Evolutionary conservation across 2,113 vertebrate species (phyloP), one percentile per base, ranked within the genome.

Genomic region (Engraulis encrasicolus): DNA sequence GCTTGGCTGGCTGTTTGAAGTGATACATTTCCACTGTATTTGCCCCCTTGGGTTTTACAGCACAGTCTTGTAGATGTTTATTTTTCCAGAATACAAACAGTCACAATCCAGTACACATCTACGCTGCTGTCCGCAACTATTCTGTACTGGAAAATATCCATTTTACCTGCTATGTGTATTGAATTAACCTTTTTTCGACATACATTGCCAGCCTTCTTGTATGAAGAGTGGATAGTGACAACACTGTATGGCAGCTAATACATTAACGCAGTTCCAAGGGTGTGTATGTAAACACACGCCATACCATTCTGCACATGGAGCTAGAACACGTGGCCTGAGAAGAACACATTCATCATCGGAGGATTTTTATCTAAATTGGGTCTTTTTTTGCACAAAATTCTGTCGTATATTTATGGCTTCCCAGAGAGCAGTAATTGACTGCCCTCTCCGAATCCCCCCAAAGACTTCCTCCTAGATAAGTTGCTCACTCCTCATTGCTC

Each of bases 341-440:
- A 74, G 66, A 27, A 74, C 34, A 31, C 66, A 74, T 74, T 74
- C n/a, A 74, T 74, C 66, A 74, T 74, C 12, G 66, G 66, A 34
- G 6, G 66, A 74, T 74, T 52, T 74, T 74, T 9, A 74, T 74
- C 66, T 74, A 74, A 74, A 74, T 74, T 34, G 66, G 66, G 27
- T 74, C 31, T 34, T 74, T 74, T 74, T 34, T n/a, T n/a, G n/a
- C 31, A 23, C 66, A 14, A 74, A 31, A 31, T 74, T 27, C 74
- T 81, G 83, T 74, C 80, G 85, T 87, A 85, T 74, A 87, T 89
- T 82, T 85, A 54, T 74, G 31, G 66, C 78, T 89, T 84, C 48
- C 66, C 78, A 36, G 45, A 50, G 54, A 27, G 80, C 71, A 86
- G 87, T 40, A 89, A 90, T 90, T 86, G 40, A 80, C 74, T 86